Conservation (phyloP, 2,797 vertebrate species). For the Rhinella marina region DNA sequence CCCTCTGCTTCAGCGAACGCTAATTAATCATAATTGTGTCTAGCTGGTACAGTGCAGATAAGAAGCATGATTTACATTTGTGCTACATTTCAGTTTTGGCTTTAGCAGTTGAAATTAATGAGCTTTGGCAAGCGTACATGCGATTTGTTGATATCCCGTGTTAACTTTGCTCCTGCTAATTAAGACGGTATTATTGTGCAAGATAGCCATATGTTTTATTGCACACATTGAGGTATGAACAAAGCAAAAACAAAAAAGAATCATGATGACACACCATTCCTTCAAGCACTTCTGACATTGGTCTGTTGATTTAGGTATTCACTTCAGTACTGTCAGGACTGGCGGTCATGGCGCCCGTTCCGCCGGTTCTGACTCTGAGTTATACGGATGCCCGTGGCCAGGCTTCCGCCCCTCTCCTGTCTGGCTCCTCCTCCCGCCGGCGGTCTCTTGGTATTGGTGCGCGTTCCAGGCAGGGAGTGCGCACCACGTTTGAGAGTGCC, state of each 20-base stretch:
- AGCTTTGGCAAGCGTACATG: slow-evolving; percentile 35
- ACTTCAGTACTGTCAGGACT: no score
- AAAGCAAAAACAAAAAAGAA: neutral
- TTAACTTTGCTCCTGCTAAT: slow-evolving; percentile 25
- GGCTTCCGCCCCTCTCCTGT: no score
- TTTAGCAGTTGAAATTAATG: slow-evolving; percentile 50
- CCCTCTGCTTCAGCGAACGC: slow-evolving; percentile 62
- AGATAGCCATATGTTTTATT: neutral
- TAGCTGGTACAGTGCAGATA: slow-evolving; percentile 59
- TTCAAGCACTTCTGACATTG: neutral
- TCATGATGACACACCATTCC: neutral
- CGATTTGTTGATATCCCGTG: slow-evolving; percentile 33
- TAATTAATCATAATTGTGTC: slow-evolving; percentile 63
- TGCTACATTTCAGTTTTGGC: neutral
- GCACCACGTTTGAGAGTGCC: no score
- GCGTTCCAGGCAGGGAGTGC: no score
- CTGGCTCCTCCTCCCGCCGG: no score
- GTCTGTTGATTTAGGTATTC: neutral
- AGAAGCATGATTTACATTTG: slow-evolving; percentile 47
- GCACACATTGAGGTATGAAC: accelerated
- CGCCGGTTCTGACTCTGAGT: no score
- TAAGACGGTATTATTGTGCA: neutral
- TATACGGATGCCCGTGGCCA: no score
- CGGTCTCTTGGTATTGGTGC: no score
- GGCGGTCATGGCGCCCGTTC: no score